Evolutionary conservation across 1,140 invertebrate genomes (phyloP).

Genomic region (Brachionus calyciflorus): DNA sequence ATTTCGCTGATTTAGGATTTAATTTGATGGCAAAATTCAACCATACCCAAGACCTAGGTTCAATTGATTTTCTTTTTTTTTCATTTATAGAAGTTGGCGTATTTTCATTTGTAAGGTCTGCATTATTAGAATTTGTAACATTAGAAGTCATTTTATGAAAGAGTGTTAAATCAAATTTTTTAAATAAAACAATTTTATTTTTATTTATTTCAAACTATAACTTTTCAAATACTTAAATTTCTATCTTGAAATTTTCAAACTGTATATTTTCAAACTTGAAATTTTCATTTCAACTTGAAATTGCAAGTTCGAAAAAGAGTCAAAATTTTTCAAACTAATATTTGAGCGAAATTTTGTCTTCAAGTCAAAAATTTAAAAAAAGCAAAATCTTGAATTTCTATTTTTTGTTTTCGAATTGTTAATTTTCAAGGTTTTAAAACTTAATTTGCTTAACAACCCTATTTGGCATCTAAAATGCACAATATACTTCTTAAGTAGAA

Average conservation of each 20-base stretch:
- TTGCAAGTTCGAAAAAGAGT: not conserved
- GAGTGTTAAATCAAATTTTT: not conserved
- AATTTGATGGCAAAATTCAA: slow-evolving; percentile 3
- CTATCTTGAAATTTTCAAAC: not conserved
- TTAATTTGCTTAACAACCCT: slow-evolving; percentile 6
- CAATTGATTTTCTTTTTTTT: slow-evolving; percentile 15
- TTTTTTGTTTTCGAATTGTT: slow-evolving; percentile 11
- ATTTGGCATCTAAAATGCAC: too few species aligned
- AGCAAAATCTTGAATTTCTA: too few species aligned
- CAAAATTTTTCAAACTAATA: not conserved
- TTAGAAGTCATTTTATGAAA: slow-evolving; percentile 7
- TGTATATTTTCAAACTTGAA: not conserved
- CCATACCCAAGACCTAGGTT: slow-evolving; percentile 28
- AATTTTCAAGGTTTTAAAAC: slow-evolving; percentile 11
- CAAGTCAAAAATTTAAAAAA: too few species aligned
- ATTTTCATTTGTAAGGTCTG: too few species aligned
- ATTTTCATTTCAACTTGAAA: not conserved
- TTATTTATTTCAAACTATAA: not conserved
- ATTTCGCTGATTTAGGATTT: not conserved
- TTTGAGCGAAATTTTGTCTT: too few species aligned
- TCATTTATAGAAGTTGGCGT: slow-evolving; percentile 2
- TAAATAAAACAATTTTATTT: not conserved
- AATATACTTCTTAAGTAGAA: too few species aligned
- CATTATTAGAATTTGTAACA: slow-evolving; percentile 12
- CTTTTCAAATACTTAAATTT: not conserved